phyloP scores from a whole-genome alignment of 2,797 vertebrate genomes.

The Pygocentrus nattereri region DNA sequence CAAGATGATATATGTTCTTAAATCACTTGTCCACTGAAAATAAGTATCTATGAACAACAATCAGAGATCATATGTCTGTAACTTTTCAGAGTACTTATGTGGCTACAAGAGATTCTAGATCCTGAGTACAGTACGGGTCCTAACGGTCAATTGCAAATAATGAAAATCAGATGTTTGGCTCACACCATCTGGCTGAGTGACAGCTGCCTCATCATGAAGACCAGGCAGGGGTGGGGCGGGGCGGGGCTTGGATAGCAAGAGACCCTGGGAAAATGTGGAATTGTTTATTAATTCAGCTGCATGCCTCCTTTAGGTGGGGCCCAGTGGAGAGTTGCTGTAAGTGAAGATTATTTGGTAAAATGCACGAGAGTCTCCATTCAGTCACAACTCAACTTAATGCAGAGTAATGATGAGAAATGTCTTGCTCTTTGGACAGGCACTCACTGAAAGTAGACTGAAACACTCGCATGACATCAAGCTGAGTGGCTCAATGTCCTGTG shows the following conservation, averaged over 20 bases:
- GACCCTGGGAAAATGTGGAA: conserved; percentile 47
- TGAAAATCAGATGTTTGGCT: conserved; percentile 61
- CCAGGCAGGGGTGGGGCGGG: conserved; percentile 13
- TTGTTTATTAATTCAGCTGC: conserved; percentile 42
- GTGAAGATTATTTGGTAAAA: not conserved
- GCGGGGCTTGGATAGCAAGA: conserved; percentile 27
- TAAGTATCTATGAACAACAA: not conserved
- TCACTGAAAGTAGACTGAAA: too few relatives aligned
- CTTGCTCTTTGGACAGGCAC: not conserved
- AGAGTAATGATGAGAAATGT: not conserved
- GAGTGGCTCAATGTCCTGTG: not conserved
- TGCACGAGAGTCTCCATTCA: not conserved
- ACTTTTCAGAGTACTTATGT: not conserved
- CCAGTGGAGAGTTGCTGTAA: not conserved
- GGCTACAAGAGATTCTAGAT: not conserved
- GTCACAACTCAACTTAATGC: too few relatives aligned
- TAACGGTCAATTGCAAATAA: conserved; percentile 20
- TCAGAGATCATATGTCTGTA: not conserved
- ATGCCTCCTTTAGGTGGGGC: conserved; percentile 44
- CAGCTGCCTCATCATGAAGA: conserved; percentile 48
- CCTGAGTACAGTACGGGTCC: conserved; percentile 1
- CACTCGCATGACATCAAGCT: too few relatives aligned
- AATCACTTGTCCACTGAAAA: too few relatives aligned
- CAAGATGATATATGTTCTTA: not conserved
- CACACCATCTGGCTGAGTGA: conserved; percentile 51